Conservation (phyloP, 2,888 invertebrate species). For the Drosophila anomelani region DNA sequence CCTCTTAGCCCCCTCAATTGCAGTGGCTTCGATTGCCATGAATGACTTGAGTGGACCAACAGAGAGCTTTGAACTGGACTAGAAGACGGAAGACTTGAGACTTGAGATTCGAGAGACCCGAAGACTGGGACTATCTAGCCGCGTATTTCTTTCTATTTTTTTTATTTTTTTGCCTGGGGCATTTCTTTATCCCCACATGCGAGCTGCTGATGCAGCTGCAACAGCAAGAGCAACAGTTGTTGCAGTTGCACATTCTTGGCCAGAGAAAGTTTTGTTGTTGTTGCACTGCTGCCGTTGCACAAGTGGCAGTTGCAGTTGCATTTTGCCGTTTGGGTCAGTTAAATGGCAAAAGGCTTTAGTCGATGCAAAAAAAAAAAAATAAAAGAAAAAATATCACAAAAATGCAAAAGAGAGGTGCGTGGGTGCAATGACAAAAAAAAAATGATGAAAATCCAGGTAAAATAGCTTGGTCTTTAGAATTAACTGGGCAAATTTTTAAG, state of each 20-base stretch:
- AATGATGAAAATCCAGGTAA: slow-evolving; percentile 22
- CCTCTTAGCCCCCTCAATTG: slow-evolving; percentile 4
- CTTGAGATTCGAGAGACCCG: slow-evolving; percentile 1
- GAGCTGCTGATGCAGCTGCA: slow-evolving; percentile 34
- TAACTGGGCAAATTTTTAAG: slow-evolving; percentile 9
- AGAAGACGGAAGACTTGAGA: slow-evolving; percentile 40
- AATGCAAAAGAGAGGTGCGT: slow-evolving; percentile 9
- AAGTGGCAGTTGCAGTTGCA: slow-evolving; percentile 60
- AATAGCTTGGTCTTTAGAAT: slow-evolving; percentile 6
- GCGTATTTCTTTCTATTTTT: slow-evolving; percentile 32
- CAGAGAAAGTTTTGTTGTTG: slow-evolving; percentile 69
- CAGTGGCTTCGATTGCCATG: slow-evolving; percentile 49
- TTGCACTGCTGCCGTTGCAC: slow-evolving; percentile 51
- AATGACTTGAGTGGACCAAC: slow-evolving; percentile 63
- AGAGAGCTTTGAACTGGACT: slow-evolving; percentile 61
- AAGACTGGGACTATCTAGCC: slow-evolving; percentile 36
- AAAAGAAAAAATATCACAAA: not conserved
- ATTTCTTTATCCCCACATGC: slow-evolving; percentile 41
- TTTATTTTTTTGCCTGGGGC: slow-evolving; percentile 19
- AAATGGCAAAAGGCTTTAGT: slow-evolving; percentile 40
- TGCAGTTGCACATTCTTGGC: slow-evolving; percentile 76
- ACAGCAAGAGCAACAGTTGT: slow-evolving; percentile 36
- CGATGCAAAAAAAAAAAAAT: not conserved
- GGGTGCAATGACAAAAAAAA: slow-evolving; percentile 14
- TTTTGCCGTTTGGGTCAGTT: slow-evolving; percentile 59